Conservation (phyloP, 1,140 invertebrate genomes). For the Drosophila persimilis region DNA sequence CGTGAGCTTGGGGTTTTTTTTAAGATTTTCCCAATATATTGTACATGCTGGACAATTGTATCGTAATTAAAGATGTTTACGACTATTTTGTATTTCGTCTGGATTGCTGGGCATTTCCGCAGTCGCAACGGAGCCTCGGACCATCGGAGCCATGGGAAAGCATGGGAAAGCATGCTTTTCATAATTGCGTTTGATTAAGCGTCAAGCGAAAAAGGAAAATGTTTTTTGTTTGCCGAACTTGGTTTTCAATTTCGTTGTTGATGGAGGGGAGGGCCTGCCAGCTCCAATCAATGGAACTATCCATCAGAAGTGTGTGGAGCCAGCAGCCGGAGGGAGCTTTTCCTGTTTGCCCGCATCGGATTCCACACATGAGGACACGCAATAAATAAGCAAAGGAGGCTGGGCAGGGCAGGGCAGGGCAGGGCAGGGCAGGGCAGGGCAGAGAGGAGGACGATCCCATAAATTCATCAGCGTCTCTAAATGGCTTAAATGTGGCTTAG, state of each 20-base stretch:
- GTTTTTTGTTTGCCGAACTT: constrained; percentile 50
- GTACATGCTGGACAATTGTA: too few species aligned
- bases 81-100: too few species aligned
- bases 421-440: constrained; percentile 6
- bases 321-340: not conserved
- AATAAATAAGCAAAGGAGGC: constrained; percentile 37
- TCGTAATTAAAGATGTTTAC: too few species aligned
- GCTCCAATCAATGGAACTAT: constrained; percentile 50
- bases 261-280: constrained; percentile 9
- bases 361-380: constrained; percentile 30
- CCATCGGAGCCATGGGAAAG: not conserved
- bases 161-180: constrained; percentile 27
- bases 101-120: not conserved
- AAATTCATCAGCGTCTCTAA: constrained; percentile 76
- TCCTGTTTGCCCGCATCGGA: constrained; percentile 55
- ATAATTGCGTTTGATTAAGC: constrained; percentile 75
- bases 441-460: constrained; percentile 51
- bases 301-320: constrained; percentile 34
- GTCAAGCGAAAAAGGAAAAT: constrained; percentile 30
- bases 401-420: too few species aligned
- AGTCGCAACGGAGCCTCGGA: too few species aligned
- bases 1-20: too few species aligned
- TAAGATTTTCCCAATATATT: too few species aligned
- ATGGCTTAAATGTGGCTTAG: constrained; percentile 62
- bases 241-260: constrained; percentile 45